Evolutionary conservation across 2,113 vertebrate species (phyloP), one percentile per base, ranked within the genome.

Genomic region (Strix uralensis): DNA sequence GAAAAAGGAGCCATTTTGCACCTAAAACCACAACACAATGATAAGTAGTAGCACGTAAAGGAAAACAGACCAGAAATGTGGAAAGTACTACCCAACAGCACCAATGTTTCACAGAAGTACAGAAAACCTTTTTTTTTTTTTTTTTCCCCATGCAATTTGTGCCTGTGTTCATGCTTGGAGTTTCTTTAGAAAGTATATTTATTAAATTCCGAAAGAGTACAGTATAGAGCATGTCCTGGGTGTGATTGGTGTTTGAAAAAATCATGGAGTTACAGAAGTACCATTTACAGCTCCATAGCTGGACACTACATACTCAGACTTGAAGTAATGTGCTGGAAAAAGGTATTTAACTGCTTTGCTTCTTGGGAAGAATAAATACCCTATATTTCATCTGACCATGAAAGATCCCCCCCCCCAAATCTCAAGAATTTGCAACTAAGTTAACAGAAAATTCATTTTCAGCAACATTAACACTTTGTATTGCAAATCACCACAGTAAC

Each of bases 111-210:
- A 94, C 88, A 55, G 3, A 85, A 72, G 42, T 61, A 91, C 65
- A 96, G 74, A 66, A 94, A 91, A 81, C 17, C 32, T 11, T 57
- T 58, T 70, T 67, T 55, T 81, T 88, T 44, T 81, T 57, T 65
- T 42, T 40, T 36, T 7, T 5, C 19, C 17, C 17, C 92, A 95
- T 95, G 94, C 92, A 95, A 0, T 80, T 74, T 86, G 47, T 86
- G 90, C 67, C 92, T 63, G 38, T 83, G 81, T 55, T 90, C 90
- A 92, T 91, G 90, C 95, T 63, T 74, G 79, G 87, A 55, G 57
- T 78, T 87, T 65, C 73, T 87, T 73, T 57, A 77, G 65, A 59
- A 73, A 75, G 49, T 46, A 2, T 22, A 29, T 54, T 59, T 63
- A 67, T 22, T 82, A 65, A 38, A 86, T 90, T 89, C 69, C 36